These are phyloP conservation scores for Eupithecia insigniata DNA, from an alignment of 2,888 invertebrate genomes.

Conservation along the genomic window DNA sequence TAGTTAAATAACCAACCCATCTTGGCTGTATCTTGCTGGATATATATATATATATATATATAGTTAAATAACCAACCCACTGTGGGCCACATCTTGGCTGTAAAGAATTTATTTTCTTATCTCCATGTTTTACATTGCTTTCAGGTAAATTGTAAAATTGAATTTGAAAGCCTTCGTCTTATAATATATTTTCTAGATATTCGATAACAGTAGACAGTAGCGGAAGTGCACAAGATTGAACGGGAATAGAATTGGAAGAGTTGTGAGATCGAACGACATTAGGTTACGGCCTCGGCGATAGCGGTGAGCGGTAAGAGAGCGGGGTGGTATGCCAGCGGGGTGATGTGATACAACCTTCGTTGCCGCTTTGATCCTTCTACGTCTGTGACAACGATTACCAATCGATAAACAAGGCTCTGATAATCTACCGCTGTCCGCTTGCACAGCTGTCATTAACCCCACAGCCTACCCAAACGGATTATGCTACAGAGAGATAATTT, in stretches of 20 bases:
- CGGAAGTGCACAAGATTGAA: constrained; percentile 3
- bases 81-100: neutral
- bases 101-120: neutral
- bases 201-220: constrained; percentile 2
- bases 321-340: neutral
- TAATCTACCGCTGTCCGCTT: neutral
- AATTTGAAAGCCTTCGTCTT: neutral
- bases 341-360: neutral
- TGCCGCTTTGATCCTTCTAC: neutral
- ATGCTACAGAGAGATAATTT: neutral
- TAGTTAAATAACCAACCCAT: no score
- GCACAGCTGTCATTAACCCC: neutral
- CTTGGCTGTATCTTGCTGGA: no score
- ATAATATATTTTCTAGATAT: neutral
- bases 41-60: no score
- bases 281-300: neutral
- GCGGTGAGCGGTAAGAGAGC: neutral
- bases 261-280: neutral
- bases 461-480: neutral
- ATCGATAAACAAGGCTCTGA: neutral
- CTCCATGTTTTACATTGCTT: neutral
- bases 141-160: neutral
- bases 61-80: neutral
- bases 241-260: neutral
- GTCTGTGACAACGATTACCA: neutral